Conservation (phyloP, 2,797 vertebrate species). For the Otolemur crassicaudatus region DNA sequence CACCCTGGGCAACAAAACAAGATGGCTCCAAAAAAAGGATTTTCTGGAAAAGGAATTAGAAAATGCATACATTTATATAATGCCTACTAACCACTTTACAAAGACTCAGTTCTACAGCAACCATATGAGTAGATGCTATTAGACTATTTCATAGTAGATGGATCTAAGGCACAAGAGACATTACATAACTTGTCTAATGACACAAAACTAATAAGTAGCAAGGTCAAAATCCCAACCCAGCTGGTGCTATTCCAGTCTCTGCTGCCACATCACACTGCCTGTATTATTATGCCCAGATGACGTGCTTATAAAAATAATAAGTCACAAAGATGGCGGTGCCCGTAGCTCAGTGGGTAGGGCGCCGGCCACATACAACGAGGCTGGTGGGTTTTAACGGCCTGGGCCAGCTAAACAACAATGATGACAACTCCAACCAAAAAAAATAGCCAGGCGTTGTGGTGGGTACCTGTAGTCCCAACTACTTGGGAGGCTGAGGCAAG, state of each 20-base stretch:
- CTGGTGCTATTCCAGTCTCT: not conserved
- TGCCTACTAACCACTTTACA: not conserved
- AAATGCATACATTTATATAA: not conserved
- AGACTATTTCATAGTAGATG: not conserved
- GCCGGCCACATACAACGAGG: too few species aligned
- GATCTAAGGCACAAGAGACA: not conserved
- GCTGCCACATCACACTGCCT: not conserved
- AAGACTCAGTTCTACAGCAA: not conserved
- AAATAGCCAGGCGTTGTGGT: too few species aligned
- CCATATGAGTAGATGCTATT: too few species aligned
- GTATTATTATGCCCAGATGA: not conserved
- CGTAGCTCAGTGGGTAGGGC: too few species aligned
- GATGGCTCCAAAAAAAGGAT: too few species aligned
- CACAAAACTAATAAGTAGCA: not conserved
- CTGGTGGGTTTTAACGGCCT: too few species aligned
- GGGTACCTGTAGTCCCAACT: too few species aligned
- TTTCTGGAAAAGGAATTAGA: not conserved
- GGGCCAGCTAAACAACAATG: too few species aligned
- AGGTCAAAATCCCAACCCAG: not conserved
- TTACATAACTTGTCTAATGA: not conserved
- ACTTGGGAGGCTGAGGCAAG: too few species aligned
- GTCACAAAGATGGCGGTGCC: too few species aligned
- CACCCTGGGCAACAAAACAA: too few species aligned
- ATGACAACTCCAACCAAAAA: too few species aligned
- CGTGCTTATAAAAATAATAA: not conserved